Evolutionary conservation across 2,797 vertebrate species (phyloP).

Genomic region (Pseudochirops cupreus): DNA sequence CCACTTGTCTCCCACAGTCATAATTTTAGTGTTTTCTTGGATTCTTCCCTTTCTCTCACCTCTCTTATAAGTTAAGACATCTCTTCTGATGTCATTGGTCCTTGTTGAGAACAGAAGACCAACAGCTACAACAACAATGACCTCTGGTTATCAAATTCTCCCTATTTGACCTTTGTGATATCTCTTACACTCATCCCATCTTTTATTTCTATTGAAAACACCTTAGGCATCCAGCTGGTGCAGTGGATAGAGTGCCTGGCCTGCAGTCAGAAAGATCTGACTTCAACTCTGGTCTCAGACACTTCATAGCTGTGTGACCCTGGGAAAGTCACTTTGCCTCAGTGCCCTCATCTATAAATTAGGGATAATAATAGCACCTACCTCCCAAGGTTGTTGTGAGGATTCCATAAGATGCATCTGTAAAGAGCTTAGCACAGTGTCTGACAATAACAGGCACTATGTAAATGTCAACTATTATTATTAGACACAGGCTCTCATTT

Average conservation of each 20-base stretch:
- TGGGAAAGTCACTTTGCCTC: not conserved
- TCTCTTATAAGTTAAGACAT: not conserved
- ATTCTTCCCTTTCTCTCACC: not conserved
- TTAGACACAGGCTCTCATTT: not conserved
- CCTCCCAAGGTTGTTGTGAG: not conserved
- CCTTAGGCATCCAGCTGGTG: not conserved
- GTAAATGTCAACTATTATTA: not conserved
- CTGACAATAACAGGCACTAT: not conserved
- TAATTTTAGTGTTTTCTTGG: not conserved
- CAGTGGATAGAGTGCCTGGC: not conserved
- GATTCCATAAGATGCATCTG: not conserved
- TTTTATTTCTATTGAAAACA: not conserved
- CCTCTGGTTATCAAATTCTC: not conserved
- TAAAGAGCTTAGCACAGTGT: not conserved
- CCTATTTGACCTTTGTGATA: not conserved
- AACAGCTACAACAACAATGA: not conserved
- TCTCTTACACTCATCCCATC: not conserved
- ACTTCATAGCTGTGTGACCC: not conserved
- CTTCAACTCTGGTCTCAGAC: not conserved
- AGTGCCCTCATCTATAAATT: not conserved
- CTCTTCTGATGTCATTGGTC: not conserved
- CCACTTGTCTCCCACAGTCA: not conserved
- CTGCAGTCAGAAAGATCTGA: not conserved
- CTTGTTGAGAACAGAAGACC: not conserved
- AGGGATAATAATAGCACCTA: not conserved